phyloP scores from a whole-genome alignment of 2,888 invertebrate species.

The Conus canariensis region DNA sequence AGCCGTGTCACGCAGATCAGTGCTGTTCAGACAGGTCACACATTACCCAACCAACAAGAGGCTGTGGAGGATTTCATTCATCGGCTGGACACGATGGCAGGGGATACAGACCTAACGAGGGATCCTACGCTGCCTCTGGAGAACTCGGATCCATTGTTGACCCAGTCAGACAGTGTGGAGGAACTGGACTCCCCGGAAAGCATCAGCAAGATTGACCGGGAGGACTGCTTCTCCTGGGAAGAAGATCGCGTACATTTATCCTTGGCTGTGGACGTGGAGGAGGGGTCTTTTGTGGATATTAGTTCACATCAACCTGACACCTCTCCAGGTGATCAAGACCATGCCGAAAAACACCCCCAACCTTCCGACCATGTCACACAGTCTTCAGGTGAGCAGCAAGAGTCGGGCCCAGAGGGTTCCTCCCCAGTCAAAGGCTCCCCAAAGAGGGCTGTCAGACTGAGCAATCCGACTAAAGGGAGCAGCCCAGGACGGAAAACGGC shows the following conservation, averaged over 20 bases:
- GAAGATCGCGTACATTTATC: conserved; percentile 70
- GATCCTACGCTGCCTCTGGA: conserved; percentile 15
- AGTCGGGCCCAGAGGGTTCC: not conserved
- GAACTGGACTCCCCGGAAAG: conserved; percentile 74
- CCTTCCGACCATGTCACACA: not conserved
- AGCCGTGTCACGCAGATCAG: conserved; percentile 58
- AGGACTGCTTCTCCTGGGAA: conserved; percentile 75
- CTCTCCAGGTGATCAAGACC: conserved; percentile 13
- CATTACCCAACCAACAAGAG: conserved; percentile 23
- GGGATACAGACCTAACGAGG: not conserved
- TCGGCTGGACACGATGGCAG: conserved; percentile 22
- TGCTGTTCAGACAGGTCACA: conserved; percentile 59
- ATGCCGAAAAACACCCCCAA: not conserved
- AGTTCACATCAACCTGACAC: conserved; percentile 28
- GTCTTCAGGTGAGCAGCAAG: not conserved
- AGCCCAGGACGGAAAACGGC: conserved; percentile 59
- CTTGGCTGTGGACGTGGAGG: conserved; percentile 47
- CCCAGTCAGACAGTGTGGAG: conserved; percentile 53
- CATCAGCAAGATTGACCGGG: conserved; percentile 70
- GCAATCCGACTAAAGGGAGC: conserved; percentile 25
- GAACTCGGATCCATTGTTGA: conserved; percentile 23
- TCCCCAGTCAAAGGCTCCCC: conserved; percentile 19
- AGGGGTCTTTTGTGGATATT: conserved; percentile 47
- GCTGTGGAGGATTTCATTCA: conserved; percentile 34
- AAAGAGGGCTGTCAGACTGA: conserved; percentile 31